A percentile compares a stretch with the other conserved stretches of the same genome.
phyloP scores from a whole-genome alignment of 2,888 invertebrate genomes.

The Aphidoletes aphidimyza region DNA sequence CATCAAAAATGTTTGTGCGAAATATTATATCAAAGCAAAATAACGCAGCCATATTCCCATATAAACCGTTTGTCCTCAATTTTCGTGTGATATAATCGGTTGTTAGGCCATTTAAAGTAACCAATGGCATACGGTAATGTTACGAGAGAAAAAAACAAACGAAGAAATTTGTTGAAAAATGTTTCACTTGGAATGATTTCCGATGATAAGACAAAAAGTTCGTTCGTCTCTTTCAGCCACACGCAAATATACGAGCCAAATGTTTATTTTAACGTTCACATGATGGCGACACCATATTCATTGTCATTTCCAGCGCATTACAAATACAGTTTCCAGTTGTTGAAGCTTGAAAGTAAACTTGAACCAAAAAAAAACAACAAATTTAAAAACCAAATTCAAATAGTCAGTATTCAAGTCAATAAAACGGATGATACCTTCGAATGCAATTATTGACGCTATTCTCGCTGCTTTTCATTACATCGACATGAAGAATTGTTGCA shows the following conservation, averaged over 20 bases:
- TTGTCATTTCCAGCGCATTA: neutral
- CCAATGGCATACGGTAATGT: too few relatives aligned
- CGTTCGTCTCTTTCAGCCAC: neutral
- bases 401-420: too few relatives aligned
- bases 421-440: too few relatives aligned
- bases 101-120: neutral
- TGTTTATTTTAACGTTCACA: neutral
- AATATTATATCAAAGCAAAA: neutral
- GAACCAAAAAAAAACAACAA: too few relatives aligned
- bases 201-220: too few relatives aligned
- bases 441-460: too few relatives aligned
- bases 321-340: too few relatives aligned
- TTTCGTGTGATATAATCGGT: neutral
- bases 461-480: too few relatives aligned
- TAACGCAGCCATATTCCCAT: neutral
- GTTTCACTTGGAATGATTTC: neutral
- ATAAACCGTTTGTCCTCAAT: constrained; percentile 5
- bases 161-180: neutral
- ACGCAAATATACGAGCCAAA: neutral
- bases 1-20: constrained; percentile 11
- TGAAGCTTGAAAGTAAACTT: too few relatives aligned
- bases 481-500: too few relatives aligned
- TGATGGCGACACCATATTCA: neutral
- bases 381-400: too few relatives aligned
- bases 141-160: too few relatives aligned